Percentiles rank a stretch among this genome's conserved stretches.
These are phyloP conservation scores for Pangasianodon gigas DNA, from an alignment of 2,113 vertebrate species.

Conservation along the genomic window DNA sequence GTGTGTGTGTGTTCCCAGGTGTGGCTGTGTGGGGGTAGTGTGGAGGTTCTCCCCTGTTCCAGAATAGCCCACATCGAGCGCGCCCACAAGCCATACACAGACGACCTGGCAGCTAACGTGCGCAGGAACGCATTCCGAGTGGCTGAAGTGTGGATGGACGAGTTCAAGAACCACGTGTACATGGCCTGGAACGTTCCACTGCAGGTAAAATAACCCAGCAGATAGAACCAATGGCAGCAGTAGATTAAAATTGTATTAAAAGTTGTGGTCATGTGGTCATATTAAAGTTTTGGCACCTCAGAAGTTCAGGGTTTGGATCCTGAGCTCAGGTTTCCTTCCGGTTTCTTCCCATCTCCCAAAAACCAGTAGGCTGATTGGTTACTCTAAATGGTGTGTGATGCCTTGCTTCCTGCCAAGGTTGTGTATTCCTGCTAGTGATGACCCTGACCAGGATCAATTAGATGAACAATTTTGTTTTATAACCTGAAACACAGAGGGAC, in stretches of 20 bases:
- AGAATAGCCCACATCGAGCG: constrained; percentile 93
- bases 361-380: background rate
- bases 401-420: background rate
- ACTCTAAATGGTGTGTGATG: background rate
- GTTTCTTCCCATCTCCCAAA: background rate
- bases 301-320: background rate
- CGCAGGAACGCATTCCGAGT: constrained; percentile 89
- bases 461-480: background rate
- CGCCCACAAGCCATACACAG: constrained; percentile 93
- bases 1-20: constrained; percentile 73
- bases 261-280: background rate
- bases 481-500: background rate
- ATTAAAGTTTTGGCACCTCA: background rate
- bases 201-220: constrained; percentile 69
- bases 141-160: constrained; percentile 97
- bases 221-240: background rate
- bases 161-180: constrained; percentile 92
- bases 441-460: background rate
- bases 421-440: too few relatives aligned
- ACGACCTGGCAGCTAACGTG: constrained; percentile 88
- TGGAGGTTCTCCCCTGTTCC: constrained; percentile 95
- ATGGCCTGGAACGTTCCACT: constrained; percentile 98
- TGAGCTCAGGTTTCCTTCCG: background rate
- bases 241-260: background rate
- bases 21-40: constrained; percentile 95